A percentile compares a stretch with the other conserved stretches of the same genome.
Evolutionary conservation across 2,797 vertebrate genomes (phyloP).

Genomic region (Leptodactylus fallax): DNA sequence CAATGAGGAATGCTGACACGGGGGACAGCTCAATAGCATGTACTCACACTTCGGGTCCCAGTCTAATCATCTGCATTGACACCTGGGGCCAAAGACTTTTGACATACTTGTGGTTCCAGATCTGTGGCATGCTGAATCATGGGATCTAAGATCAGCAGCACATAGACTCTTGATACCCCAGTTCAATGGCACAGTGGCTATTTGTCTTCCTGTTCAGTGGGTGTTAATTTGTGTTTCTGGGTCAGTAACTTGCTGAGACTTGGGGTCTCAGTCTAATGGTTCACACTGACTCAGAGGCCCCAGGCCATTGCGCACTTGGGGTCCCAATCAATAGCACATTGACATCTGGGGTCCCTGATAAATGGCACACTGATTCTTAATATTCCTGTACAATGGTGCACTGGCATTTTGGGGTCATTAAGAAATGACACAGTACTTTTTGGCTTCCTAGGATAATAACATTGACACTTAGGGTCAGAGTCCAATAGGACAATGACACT

Average conservation of each 20-base stretch:
- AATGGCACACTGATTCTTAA: not conserved
- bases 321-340: too few relatives aligned
- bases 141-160: not conserved
- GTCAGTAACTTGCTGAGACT: not conserved
- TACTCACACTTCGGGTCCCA: too few relatives aligned
- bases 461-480: not conserved
- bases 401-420: not conserved
- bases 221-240: too few relatives aligned
- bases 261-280: not conserved
- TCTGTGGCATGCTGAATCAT: not conserved
- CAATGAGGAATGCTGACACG: too few relatives aligned
- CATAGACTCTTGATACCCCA: not conserved
- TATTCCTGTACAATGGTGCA: too few relatives aligned
- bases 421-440: not conserved
- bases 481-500: too few relatives aligned
- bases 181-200: not conserved
- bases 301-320: too few relatives aligned
- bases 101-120: not conserved
- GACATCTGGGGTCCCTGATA: not conserved
- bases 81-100: not conserved
- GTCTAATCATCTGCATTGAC: too few relatives aligned
- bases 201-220: not conserved
- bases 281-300: not conserved
- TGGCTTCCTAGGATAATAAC: not conserved
- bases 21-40: too few relatives aligned